Conservation (phyloP, 1,140 invertebrate species). For the Meteorus sp. region DNA sequence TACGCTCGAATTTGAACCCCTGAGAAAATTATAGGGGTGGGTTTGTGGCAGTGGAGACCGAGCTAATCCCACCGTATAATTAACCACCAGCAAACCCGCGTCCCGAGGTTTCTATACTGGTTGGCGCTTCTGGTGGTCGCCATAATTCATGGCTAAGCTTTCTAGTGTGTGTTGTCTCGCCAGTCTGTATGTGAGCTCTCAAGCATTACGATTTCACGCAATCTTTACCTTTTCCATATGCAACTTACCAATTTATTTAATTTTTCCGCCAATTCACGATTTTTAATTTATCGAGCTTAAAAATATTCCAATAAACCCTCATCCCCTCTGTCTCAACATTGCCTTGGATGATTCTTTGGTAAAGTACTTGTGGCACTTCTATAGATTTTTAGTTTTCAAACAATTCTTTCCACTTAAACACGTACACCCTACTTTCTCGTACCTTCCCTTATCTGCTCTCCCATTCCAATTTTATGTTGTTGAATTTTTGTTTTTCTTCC, state of each 20-base stretch:
- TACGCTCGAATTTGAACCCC: slow-evolving; percentile 49
- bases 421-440: too few species aligned
- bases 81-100: slow-evolving; percentile 50
- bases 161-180: slow-evolving; percentile 26
- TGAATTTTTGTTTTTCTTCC: too few species aligned
- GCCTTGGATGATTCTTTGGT: too few species aligned
- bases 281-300: too few species aligned
- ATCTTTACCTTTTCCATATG: background rate
- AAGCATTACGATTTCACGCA: slow-evolving; percentile 8
- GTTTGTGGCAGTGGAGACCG: slow-evolving; percentile 42
- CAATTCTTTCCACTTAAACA: too few species aligned
- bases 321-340: too few species aligned
- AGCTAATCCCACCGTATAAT: slow-evolving; percentile 56
- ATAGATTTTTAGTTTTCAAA: too few species aligned
- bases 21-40: slow-evolving; percentile 54
- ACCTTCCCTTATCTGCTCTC: too few species aligned
- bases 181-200: background rate
- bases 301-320: too few species aligned
- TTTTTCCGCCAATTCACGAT: background rate
- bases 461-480: too few species aligned
- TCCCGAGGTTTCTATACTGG: too few species aligned
- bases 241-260: background rate
- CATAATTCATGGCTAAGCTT: slow-evolving; percentile 49
- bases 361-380: too few species aligned
- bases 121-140: slow-evolving; percentile 34